Evolutionary conservation across 1,140 invertebrate species (phyloP), one percentile per base, ranked within the genome.

Genomic region (Limonius californicus): DNA sequence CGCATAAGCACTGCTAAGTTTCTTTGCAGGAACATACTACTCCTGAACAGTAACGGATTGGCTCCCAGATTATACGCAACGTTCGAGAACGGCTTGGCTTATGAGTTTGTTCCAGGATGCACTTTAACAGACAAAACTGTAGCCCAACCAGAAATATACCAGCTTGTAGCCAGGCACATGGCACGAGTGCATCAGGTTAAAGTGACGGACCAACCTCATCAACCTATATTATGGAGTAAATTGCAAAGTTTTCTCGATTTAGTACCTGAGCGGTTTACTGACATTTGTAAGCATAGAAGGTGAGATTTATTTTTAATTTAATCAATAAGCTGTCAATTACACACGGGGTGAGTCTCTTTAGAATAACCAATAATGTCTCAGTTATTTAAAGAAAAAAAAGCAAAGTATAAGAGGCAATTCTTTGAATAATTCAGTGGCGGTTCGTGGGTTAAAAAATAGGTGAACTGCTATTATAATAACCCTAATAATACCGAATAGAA

Each of bases 31-130:
- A 87, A 87, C 72, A 85, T 87, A 65, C 78, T 81, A 66, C 72
- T 88, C 68, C 79, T 96, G 65, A 85, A 89, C 71, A 82, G 83
- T 69, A 82, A 85, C 65, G 90, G 89, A 11, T 84, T 92, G 65
- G 92, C 92, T 65, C 90, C 95, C 57, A 83, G 86, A 55, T 79
- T 99, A 32, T 95, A 94, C 81, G 94, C 92, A 42, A 87, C 89
- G 20, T 99, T 99, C 79, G 84, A 87, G 63, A 99, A 99, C 83
- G 97, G 97, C 18, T 81, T 99, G 62, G 90, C 87, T 15, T 99
- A 98, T 78, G 88, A 95, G 78, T 99, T 89, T 80, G 84, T 94
- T 64, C 87, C 87, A 67, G 97, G 97, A 30, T 81, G 84, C 58
- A 91, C 89, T 15, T 74, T 98, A 9, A 89, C 86, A 65, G 77